A percentile compares a stretch with the other conserved stretches of the same genome.
Conservation (phyloP, 2,113 vertebrate species). For the Dolichallabes microphthalmus region DNA sequence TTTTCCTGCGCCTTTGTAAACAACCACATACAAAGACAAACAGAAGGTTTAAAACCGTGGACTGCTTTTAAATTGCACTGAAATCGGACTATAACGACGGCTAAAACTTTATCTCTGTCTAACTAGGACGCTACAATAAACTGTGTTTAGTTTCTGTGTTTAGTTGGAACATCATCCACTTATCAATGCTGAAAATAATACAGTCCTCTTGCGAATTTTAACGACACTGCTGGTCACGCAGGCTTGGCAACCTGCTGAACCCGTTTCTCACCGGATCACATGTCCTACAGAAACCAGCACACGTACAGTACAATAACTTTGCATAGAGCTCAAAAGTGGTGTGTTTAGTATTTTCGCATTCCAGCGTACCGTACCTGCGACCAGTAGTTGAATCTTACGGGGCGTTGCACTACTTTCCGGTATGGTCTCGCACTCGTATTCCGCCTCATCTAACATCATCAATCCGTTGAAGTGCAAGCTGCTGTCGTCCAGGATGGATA, state of each 20-base stretch:
- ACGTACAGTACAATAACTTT: background rate
- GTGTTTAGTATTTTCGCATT: background rate
- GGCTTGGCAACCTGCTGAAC: slow-evolving; percentile 14
- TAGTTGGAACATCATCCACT: background rate
- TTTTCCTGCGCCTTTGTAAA: no score
- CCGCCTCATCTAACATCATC: background rate
- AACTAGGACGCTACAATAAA: background rate
- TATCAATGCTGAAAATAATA: background rate
- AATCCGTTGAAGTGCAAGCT: slow-evolving; percentile 1
- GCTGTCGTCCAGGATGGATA: slow-evolving; percentile 17
- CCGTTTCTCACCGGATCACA: background rate
- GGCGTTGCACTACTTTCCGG: background rate
- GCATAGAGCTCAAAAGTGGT: background rate
- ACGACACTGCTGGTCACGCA: slow-evolving; percentile 9
- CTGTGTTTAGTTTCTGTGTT: background rate
- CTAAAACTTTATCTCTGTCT: background rate
- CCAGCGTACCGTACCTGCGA: background rate
- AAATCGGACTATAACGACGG: background rate
- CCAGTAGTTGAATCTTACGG: background rate
- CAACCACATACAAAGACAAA: no score
- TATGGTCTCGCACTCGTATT: background rate
- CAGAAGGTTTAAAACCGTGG: no score
- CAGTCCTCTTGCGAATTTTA: background rate
- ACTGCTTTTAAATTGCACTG: no score
- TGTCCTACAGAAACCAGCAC: background rate